Evolutionary conservation across 2,113 vertebrate species (phyloP).

Genomic region (Hippocampus comes): DNA sequence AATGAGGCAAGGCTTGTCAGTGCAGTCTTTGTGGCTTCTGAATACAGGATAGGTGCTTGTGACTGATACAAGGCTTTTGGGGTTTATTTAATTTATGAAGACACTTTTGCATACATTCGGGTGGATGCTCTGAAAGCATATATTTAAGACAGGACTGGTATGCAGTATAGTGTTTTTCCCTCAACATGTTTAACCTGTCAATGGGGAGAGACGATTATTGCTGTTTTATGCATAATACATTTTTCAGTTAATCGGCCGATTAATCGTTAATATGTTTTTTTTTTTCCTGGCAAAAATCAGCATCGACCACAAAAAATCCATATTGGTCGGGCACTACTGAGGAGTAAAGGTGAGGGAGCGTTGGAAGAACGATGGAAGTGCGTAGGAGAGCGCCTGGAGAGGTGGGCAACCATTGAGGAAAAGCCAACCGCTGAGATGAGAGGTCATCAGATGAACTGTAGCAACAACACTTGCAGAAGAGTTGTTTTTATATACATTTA

Average conservation of each 20-base stretch:
- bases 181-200: constrained; percentile 18
- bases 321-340: constrained; percentile 1
- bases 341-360: constrained; percentile 42
- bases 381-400: constrained; percentile 57
- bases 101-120: not conserved
- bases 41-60: constrained; percentile 14
- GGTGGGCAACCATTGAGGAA: constrained; percentile 49
- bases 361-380: constrained; percentile 47
- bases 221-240: too few species aligned
- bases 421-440: constrained; percentile 55
- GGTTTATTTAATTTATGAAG: not conserved
- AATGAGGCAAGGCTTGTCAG: constrained; percentile 65
- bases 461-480: constrained; percentile 12
- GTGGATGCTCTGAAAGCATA: not conserved
- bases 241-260: too few species aligned
- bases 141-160: not conserved
- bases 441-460: constrained; percentile 39
- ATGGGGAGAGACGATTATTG: constrained; percentile 23
- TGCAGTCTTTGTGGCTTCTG: constrained; percentile 32
- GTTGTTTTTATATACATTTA: not conserved
- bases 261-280: too few species aligned
- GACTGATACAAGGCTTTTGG: not conserved
- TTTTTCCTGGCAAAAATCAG: too few species aligned
- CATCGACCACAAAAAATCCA: too few species aligned
- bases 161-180: not conserved